Percentiles rank a stretch among this genome's conserved stretches.
phyloP scores from a whole-genome alignment of 2,797 vertebrate genomes.

The Pelochelys cantorii region DNA sequence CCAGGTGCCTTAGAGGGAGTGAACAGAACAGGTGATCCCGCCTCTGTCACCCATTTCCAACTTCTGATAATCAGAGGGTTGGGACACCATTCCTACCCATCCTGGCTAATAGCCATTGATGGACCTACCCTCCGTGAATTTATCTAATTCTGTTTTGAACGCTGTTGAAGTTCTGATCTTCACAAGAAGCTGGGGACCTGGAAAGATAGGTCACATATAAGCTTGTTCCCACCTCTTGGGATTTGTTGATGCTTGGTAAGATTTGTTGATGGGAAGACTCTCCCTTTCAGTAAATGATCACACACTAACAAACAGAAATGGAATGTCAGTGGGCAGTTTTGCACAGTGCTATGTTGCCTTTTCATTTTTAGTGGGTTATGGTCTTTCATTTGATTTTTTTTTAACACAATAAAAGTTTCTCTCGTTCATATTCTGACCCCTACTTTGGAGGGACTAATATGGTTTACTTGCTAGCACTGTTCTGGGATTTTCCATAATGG shows the following conservation, averaged over 20 bases:
- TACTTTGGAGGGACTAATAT: background rate
- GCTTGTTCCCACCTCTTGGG: background rate
- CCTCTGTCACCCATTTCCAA: no score
- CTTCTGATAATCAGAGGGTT: no score
- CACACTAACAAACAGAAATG: background rate
- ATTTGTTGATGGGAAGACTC: background rate
- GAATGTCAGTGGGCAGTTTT: background rate
- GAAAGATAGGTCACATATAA: background rate
- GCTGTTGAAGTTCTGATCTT: no score
- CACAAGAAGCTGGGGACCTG: background rate
- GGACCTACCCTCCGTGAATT: no score
- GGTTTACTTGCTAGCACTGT: background rate
- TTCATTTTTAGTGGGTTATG: background rate
- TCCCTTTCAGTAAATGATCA: no score
- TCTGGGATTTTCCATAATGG: background rate
- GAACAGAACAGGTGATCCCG: no score
- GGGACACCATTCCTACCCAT: no score
- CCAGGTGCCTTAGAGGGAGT: no score
- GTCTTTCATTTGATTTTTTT: background rate
- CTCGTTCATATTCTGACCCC: background rate
- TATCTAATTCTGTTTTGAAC: no score
- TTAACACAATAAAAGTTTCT: background rate
- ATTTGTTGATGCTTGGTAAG: background rate
- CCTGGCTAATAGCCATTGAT: no score
- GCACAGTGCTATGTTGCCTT: background rate